These are phyloP conservation scores for Drosophila trapezifrons DNA, from an alignment of 1,140 invertebrate species.

Conservation along the genomic window DNA sequence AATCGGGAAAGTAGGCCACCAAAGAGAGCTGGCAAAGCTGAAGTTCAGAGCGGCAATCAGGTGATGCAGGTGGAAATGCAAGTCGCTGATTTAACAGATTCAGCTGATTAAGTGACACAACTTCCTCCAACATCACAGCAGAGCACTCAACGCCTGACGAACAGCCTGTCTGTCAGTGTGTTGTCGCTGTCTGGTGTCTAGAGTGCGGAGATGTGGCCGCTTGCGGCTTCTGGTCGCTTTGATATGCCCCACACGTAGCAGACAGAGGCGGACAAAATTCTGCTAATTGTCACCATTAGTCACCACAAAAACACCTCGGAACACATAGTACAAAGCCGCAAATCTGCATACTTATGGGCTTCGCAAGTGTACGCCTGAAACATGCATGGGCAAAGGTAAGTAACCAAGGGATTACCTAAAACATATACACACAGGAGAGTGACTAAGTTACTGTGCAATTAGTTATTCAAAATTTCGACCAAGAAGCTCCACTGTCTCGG, in stretches of 20 bases:
- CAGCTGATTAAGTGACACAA: slow-evolving; percentile 11
- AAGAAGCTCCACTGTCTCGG: neutral
- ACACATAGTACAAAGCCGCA: neutral
- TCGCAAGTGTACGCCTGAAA: neutral
- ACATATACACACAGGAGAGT: neutral
- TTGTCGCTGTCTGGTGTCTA: slow-evolving; percentile 25
- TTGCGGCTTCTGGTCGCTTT: slow-evolving; percentile 33
- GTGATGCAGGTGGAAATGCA: neutral
- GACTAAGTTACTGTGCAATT: neutral
- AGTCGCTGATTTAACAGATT: slow-evolving; percentile 9
- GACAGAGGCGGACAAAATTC: slow-evolving; percentile 55
- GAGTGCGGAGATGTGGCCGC: slow-evolving; percentile 20
- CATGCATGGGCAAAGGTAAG: neutral
- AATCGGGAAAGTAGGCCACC: slow-evolving; percentile 11
- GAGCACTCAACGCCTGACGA: slow-evolving; percentile 16
- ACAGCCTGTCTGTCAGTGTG: slow-evolving; percentile 21
- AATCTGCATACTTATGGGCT: neutral
- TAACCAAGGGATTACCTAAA: neutral
- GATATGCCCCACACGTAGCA: slow-evolving; percentile 61
- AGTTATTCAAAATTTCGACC: slow-evolving; percentile 4
- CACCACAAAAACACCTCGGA: slow-evolving; percentile 32
- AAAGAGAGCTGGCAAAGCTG: neutral
- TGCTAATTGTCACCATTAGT: slow-evolving; percentile 75
- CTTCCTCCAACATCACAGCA: slow-evolving; percentile 8
- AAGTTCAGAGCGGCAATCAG: slow-evolving; percentile 31